Conservation (phyloP, 2,888 invertebrate species). For the Lepidonotus clava region DNA sequence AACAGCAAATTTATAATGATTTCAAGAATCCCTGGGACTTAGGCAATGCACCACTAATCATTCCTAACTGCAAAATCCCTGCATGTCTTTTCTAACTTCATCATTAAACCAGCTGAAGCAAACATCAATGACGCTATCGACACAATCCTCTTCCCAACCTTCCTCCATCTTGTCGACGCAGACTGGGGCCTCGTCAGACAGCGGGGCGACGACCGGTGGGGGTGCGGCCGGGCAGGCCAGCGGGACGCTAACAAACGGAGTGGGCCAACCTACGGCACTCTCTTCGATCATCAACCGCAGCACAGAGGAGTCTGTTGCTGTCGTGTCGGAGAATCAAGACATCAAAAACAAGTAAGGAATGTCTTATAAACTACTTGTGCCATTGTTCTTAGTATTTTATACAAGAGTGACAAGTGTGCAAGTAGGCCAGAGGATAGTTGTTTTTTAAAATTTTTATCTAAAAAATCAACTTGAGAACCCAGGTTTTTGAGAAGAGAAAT, state of each 20-base stretch:
- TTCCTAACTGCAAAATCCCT: no score
- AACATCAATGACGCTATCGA: conserved; percentile 1
- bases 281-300: background rate
- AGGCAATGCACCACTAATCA: no score
- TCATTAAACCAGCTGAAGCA: conserved; percentile 3
- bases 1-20: no score
- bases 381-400: no score
- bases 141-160: conserved; percentile 35
- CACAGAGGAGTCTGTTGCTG: conserved; percentile 1
- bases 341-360: conserved; percentile 37
- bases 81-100: no score
- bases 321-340: conserved; percentile 12
- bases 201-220: background rate
- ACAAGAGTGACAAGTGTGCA: no score
- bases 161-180: conserved; percentile 36
- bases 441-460: no score
- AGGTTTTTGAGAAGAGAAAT: no score
- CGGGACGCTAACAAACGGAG: background rate
- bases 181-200: conserved; percentile 16
- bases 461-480: no score
- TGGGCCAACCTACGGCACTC: background rate
- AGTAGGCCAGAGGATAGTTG: no score
- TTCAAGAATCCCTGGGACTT: no score
- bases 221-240: background rate
- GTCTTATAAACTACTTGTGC: no score